These are phyloP conservation scores for Acanthosoma haemorrhoidale DNA, from an alignment of 2,888 invertebrate species.

Conservation along the genomic window DNA sequence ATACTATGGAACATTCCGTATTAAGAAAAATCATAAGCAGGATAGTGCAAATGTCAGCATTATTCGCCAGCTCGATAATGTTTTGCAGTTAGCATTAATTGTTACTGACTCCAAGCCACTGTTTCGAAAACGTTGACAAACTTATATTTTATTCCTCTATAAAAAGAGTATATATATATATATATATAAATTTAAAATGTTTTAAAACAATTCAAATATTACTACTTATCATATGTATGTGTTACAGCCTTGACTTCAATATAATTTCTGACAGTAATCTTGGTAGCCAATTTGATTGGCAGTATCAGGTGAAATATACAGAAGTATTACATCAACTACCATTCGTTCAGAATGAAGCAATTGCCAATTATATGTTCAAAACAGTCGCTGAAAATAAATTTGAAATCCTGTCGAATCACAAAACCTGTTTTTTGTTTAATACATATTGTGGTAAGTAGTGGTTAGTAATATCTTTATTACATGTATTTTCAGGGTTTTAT, in stretches of 20 bases:
- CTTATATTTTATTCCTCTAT: no score
- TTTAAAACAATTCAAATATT: background rate
- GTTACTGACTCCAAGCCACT: no score
- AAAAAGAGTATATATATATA: no score
- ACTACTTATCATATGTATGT: no score
- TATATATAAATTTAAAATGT: no score
- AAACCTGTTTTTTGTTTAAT: constrained; percentile 57
- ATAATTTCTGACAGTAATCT: background rate
- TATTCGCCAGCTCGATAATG: no score
- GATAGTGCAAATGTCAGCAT: no score
- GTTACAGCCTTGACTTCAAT: background rate
- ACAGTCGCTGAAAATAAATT: constrained; percentile 49
- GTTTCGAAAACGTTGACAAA: no score
- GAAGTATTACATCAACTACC: constrained; percentile 63
- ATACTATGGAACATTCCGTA: no score
- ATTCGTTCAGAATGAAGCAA: constrained; percentile 54
- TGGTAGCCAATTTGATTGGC: constrained; percentile 51
- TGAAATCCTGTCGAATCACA: constrained; percentile 57
- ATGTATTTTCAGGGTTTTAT: no score
- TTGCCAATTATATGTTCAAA: constrained; percentile 56
- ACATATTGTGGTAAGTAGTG: constrained; percentile 55
- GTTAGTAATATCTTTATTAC: background rate
- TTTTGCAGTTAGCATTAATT: no score
- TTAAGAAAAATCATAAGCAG: no score
- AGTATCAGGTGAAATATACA: constrained; percentile 57